Evolutionary conservation across 2,888 invertebrate genomes (phyloP).

Genomic region (Leptarthrus brevirostris): DNA sequence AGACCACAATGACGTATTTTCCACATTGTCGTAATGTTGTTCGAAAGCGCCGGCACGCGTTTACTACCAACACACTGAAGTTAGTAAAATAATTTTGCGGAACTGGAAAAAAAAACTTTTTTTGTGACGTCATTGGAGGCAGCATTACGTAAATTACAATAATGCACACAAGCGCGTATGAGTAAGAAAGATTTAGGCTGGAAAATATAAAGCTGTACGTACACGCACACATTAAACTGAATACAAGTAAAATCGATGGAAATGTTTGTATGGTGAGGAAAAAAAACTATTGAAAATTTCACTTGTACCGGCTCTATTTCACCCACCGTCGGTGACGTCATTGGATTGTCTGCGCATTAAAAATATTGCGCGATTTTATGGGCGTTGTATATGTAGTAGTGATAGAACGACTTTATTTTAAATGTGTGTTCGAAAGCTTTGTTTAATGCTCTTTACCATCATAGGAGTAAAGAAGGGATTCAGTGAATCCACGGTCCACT

Average conservation of each 20-base stretch:
- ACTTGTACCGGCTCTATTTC: neutral
- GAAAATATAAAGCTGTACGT: too few species aligned
- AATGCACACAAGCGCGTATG: neutral
- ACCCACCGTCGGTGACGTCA: slow-evolving; percentile 18
- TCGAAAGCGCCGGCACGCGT: slow-evolving; percentile 17
- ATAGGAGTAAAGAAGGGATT: too few species aligned
- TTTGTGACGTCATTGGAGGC: slow-evolving; percentile 17
- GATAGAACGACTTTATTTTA: too few species aligned
- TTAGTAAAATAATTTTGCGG: neutral
- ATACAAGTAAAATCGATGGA: too few species aligned
- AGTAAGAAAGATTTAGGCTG: too few species aligned
- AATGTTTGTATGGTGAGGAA: neutral
- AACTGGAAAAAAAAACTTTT: neutral
- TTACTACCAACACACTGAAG: neutral
- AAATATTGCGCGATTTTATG: slow-evolving; percentile 41
- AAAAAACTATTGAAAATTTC: slow-evolving; percentile 16
- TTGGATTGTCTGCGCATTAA: slow-evolving; percentile 36
- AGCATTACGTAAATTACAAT: slow-evolving; percentile 13
- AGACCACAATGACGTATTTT: slow-evolving; percentile 20
- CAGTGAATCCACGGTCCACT: neutral
- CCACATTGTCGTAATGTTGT: neutral
- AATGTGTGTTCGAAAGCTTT: too few species aligned
- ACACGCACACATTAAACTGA: too few species aligned
- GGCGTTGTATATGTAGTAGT: slow-evolving; percentile 38
- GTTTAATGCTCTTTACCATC: too few species aligned